Percentiles rank a stretch among this genome's conserved stretches.
Conservation (phyloP, 2,888 invertebrate species). For the Aphidius colemani region DNA sequence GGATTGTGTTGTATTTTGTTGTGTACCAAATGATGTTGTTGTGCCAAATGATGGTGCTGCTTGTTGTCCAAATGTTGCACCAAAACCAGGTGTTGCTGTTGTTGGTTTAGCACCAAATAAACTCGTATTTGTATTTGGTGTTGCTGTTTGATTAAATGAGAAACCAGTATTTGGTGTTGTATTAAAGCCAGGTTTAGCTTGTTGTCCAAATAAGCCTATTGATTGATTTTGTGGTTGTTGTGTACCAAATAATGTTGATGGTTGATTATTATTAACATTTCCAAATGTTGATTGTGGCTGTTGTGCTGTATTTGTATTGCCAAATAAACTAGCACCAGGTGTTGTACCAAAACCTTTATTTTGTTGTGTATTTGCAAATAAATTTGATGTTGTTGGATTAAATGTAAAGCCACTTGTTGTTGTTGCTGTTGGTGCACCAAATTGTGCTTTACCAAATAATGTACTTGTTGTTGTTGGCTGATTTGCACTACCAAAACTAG, state of each 20-base stretch:
- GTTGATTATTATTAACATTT: slow-evolving; percentile 53
- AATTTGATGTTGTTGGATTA: slow-evolving; percentile 54
- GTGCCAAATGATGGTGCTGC: slow-evolving; percentile 44
- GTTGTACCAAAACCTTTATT: slow-evolving; percentile 60
- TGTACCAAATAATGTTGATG: slow-evolving; percentile 57
- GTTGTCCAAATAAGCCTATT: slow-evolving; percentile 60
- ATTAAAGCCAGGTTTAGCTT: slow-evolving; percentile 56
- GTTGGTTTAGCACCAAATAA: slow-evolving; percentile 62
- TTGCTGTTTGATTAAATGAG: slow-evolving; percentile 56
- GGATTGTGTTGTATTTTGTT: slow-evolving; percentile 50
- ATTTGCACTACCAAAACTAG: slow-evolving; percentile 64
- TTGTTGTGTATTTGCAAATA: slow-evolving; percentile 59
- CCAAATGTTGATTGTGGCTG: slow-evolving; percentile 53
- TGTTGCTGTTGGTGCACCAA: slow-evolving; percentile 63
- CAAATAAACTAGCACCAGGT: slow-evolving; percentile 54
- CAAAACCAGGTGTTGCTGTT: slow-evolving; percentile 57
- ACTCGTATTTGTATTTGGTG: slow-evolving; percentile 53
- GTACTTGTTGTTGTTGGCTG: slow-evolving; percentile 64
- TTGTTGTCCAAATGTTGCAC: slow-evolving; percentile 46
- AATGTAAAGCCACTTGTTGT: slow-evolving; percentile 60
- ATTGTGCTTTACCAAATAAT: slow-evolving; percentile 72
- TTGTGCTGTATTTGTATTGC: slow-evolving; percentile 51
- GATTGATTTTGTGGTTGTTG: slow-evolving; percentile 53
- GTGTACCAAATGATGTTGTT: slow-evolving; percentile 51
- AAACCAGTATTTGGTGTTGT: slow-evolving; percentile 58